Percentiles rank a stretch among this genome's conserved stretches.
phyloP scores from a whole-genome alignment of 2,113 vertebrate genomes.

The Lipotes vexillifer region DNA sequence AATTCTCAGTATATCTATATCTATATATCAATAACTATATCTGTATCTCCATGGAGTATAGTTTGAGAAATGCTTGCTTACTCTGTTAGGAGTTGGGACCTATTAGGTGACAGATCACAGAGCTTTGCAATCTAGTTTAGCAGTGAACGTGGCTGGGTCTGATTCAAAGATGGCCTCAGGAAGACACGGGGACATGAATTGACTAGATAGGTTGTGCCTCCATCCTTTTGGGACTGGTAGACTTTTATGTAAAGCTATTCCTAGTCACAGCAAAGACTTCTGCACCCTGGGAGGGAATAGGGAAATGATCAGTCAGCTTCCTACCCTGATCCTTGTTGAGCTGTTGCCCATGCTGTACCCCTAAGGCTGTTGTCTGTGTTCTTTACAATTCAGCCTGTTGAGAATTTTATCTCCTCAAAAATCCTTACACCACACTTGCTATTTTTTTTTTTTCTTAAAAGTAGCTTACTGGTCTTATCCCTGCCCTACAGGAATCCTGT shows the following conservation, averaged over 20 bases:
- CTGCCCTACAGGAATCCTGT: not conserved
- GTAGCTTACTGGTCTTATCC: not conserved
- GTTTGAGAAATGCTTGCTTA: not conserved
- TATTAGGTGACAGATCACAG: not conserved
- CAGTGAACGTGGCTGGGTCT: not conserved
- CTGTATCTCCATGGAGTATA: not conserved
- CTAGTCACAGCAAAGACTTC: not conserved
- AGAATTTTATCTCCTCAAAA: not conserved
- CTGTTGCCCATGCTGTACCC: not conserved
- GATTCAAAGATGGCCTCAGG: not conserved
- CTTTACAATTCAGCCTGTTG: not conserved
- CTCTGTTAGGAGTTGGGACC: not conserved
- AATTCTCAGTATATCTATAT: not conserved
- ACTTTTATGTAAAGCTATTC: not conserved
- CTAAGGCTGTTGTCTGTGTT: not conserved
- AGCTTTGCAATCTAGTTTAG: not conserved
- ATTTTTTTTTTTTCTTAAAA: not conserved
- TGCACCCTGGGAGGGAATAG: not conserved
- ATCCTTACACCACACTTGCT: not conserved
- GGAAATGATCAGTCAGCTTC: not conserved
- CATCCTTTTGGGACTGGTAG: not conserved
- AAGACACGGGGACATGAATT: not conserved
- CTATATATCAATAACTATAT: not conserved
- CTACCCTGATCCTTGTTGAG: not conserved
- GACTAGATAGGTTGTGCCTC: not conserved